Evolutionary conservation across 2,113 vertebrate species (phyloP), one percentile per base, ranked within the genome.

Genomic region (Bujurquina vittata): DNA sequence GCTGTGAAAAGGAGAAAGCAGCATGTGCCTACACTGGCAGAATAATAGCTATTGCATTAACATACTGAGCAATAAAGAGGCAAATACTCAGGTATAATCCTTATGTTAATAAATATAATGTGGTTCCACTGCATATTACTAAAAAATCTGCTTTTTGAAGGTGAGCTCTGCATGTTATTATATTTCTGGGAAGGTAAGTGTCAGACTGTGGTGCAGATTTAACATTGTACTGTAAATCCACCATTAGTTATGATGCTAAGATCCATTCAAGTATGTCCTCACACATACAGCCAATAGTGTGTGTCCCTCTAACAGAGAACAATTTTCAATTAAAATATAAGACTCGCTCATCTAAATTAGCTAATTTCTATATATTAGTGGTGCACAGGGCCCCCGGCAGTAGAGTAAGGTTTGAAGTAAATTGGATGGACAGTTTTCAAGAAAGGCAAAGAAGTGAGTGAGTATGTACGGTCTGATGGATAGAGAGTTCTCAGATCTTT

Each of bases 361-460:
- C 35, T 63, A 4, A 35, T 8, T 35, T 6, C 7, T 35, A 35
- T 40, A 3, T 40, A 10, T 40, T 26, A 67, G 43, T 43, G 62
- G n/a, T 65, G 37, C 23, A 0, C 0, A 5, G 15, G 37, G 0
- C 62, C 0, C 7, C 62, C 43, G 4, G 26, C 62, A 17, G 62
- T 26, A 65, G 0, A 67, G 17, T 14, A 37, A 46, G 10, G 22
- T 67, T 67, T 67, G 22, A 67, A 67, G 62, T 26, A 37, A 22
- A 46, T 26, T 67, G 22, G 37, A 26, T 0, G 22, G 17, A 46
- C 37, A 67, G 37, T 43, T 65, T 65, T 67, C 23, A 22, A 46
- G 62, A 67, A 26, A 46, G 7, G 22, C 10, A 67, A 67, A 59
- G 57, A 29, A 46, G 37, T 43, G 26, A 17, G 22, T 23, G 33